Percentiles rank a stretch among this genome's conserved stretches.
phyloP scores from a whole-genome alignment of 2,113 vertebrate species.

The Ahaetulla prasina region DNA sequence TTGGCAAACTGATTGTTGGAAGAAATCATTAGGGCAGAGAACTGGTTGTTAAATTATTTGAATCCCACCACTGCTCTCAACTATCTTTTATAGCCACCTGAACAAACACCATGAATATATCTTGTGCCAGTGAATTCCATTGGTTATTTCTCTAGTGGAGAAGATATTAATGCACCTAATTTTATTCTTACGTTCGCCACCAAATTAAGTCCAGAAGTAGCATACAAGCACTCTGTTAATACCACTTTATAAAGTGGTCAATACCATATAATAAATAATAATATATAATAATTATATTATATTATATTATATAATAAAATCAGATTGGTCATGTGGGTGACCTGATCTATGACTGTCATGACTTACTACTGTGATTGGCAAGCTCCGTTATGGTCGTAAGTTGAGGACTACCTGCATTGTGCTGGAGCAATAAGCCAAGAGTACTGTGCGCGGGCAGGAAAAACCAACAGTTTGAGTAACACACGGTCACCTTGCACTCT shows the following conservation, averaged over 20 bases:
- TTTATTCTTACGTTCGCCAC: neutral
- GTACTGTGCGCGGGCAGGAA: neutral
- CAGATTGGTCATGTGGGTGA: neutral
- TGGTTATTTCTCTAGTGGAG: neutral
- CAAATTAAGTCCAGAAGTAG: neutral
- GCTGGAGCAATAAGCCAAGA: neutral
- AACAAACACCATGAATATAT: neutral
- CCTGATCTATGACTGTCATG: neutral
- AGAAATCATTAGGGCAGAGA: too few species aligned
- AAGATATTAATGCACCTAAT: neutral
- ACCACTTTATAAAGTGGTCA: too few species aligned
- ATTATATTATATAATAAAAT: too few species aligned
- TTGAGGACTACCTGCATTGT: neutral
- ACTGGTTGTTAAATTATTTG: too few species aligned
- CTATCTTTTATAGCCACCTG: neutral
- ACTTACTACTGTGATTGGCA: neutral
- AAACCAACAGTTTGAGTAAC: neutral
- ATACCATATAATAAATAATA: too few species aligned
- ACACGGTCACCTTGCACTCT: slow-evolving; percentile 87
- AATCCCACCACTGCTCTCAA: too few species aligned
- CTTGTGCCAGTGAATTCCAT: neutral
- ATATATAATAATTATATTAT: too few species aligned
- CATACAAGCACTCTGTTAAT: too few species aligned
- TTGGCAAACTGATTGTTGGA: too few species aligned
- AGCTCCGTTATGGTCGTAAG: neutral